Percentiles rank a stretch among this genome's conserved stretches.
These are phyloP conservation scores for Tenebrosternarchus preto DNA, from an alignment of 2,113 vertebrate genomes.

Conservation along the genomic window DNA sequence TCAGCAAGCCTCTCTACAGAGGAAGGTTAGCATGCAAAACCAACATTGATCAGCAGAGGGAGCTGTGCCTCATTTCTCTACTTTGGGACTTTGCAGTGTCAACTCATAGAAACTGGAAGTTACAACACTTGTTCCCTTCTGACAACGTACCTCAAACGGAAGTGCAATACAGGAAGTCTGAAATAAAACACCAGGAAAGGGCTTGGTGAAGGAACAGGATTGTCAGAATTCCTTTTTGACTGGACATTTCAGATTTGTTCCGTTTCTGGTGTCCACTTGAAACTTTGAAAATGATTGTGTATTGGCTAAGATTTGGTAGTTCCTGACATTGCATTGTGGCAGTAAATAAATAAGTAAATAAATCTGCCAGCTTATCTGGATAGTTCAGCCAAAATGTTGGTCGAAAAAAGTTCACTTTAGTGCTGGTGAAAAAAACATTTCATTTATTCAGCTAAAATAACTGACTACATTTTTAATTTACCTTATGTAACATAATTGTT, in stretches of 20 bases:
- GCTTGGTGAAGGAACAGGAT: conserved; percentile 16
- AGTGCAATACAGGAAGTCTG: conserved; percentile 51
- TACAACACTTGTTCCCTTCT: neutral
- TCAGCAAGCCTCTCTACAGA: neutral
- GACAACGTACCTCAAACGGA: conserved; percentile 33
- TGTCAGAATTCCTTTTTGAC: conserved; percentile 14
- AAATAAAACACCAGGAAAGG: conserved; percentile 55
- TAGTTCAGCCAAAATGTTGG: too few species aligned
- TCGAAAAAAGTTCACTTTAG: too few species aligned
- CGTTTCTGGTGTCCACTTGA: neutral
- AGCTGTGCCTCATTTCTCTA: neutral
- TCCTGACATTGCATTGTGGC: neutral
- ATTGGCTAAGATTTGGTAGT: neutral
- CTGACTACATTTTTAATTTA: neutral
- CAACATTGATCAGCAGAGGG: conserved; percentile 36
- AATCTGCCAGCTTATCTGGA: neutral
- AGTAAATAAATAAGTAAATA: conserved; percentile 8
- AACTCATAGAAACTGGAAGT: conserved; percentile 17
- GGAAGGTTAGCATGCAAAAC: conserved; percentile 1
- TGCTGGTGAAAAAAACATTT: neutral
- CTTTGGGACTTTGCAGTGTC: neutral
- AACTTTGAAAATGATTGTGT: conserved; percentile 16
- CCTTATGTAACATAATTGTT: neutral
- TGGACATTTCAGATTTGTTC: conserved; percentile 2
- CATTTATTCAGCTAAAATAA: neutral